Evolutionary conservation across 2,113 vertebrate species (phyloP), one percentile per base, ranked within the genome.

Genomic region (Saccopteryx leptura): DNA sequence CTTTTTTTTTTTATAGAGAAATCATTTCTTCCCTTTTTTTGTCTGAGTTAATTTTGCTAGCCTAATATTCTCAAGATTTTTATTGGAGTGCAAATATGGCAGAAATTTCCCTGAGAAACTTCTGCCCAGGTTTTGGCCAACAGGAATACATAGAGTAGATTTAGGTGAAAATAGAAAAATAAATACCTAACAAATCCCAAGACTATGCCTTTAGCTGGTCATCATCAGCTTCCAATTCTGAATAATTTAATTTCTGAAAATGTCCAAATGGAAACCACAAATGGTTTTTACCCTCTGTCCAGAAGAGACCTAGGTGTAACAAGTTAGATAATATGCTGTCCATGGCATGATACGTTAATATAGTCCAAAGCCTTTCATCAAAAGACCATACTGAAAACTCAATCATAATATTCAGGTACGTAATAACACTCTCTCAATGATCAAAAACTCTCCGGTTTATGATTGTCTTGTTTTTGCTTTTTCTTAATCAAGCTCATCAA

Each of bases 51-150:
- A 39, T 39, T 39, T 39, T 39, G 39, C 39, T 39, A 39, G 39
- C 39, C 39, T 39, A 39, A 39, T 39, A 39, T 39, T 39, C 39
- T 39, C 39, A 39, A 39, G 15, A 3, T 80, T 93, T 94, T 87
- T 33, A 71, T 72, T 65, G 72, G 33, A 88, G 23, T 11, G 24
- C 5, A 86, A 72, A 95, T 39, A 90, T 88, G n/a, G 78, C 63
- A 96, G 61, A 87, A 33, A 72, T 81, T 91, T 95, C 33, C 63
- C 46, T 94, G 46, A 19, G 54, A 50, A 88, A 86, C 71, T 92
- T 87, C 33, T 86, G 14, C n/a, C 94, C 15, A 12, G 28, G 24
- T 48, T 88, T 93, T 66, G 52, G 65, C 61, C 68, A 74, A 52
- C 9, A 87, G 52, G 15, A 93, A 88, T 0, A 4, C 58, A 58